Conservation (phyloP, 2,797 vertebrate genomes). For the Macropus fuliginosus region DNA sequence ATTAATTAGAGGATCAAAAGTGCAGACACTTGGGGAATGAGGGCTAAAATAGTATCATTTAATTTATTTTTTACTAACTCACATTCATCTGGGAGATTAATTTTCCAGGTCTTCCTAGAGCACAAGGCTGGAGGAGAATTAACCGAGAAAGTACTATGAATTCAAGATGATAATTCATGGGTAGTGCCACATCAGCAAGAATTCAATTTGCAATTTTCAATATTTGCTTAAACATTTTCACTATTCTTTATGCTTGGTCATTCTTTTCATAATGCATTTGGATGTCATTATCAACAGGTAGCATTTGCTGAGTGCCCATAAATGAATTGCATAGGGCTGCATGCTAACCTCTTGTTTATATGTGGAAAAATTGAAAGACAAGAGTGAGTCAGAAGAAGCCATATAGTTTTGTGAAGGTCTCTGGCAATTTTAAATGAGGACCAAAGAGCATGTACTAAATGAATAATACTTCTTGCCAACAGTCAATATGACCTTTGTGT, state of each 20-base stretch:
- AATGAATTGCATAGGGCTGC: neutral
- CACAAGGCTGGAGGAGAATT: constrained; percentile 11
- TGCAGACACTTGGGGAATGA: constrained; percentile 41
- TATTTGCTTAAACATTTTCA: neutral
- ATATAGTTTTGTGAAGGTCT: neutral
- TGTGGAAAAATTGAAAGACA: constrained; percentile 9
- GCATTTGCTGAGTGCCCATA: neutral
- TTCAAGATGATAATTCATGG: neutral
- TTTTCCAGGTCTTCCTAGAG: constrained; percentile 45
- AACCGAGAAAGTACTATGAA: constrained; percentile 23
- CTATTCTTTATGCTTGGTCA: neutral
- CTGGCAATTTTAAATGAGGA: neutral
- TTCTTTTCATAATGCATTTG: constrained; percentile 27
- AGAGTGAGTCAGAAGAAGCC: neutral
- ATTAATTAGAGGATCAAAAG: constrained; percentile 38
- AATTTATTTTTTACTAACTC: constrained; percentile 64
- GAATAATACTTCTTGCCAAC: neutral
- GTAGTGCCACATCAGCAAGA: neutral
- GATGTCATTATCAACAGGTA: neutral
- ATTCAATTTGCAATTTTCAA: constrained; percentile 36
- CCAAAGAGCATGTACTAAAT: neutral
- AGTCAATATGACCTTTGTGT: neutral
- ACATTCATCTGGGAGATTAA: constrained; percentile 49
- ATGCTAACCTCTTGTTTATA: neutral
- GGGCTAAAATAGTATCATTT: constrained; percentile 3